Base-by-base conservation (phyloP, 2,888 invertebrate genomes). In the Eulithis testata region DNA sequence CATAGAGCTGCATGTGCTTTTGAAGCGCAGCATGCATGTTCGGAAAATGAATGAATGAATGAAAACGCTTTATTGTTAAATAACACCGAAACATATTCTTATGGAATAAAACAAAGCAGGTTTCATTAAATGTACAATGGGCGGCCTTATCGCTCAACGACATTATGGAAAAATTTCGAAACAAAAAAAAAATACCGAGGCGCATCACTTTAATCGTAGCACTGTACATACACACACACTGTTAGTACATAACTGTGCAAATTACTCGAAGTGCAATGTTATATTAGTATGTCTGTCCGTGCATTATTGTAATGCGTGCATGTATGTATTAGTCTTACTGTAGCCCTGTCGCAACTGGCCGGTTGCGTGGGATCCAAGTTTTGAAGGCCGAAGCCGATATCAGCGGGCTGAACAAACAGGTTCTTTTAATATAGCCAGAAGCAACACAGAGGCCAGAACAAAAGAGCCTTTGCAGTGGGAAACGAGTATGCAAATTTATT, bases 371-470 rank as follows among this genome's bases (percentile, higher is more conserved):
- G 73, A 78, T 92, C 92, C 90, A 92, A 76, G 84, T 89, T 90
- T 82, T 86, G 86, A 55, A 92, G 90, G 77, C 89, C 90, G 84
- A 89, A 87, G 81, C 86, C 88, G 84, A 89, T 83, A 77, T 92
- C 91, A 77, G 86, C 83, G 71, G 90, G 87, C 93, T 92, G 82
- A 75, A 88, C 75, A 89, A 87, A 84, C 86, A 66, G n/a, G 61
- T 75, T 75, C 68, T 66, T 75, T 76, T 80, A 74, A 79, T 68
- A 69, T 40, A 66, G 73, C 63, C n/a, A 63, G 70, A 75, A 71
- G 65, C 65, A 72, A 76, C 73, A 70, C 70, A 73, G 71, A 77
- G 75, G 73, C 76, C 75, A 76, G 73, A 73, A 76, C 72, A 76
- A 72, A 66, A 74, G 74, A 69, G 70, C 71, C 69, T 71, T 75